phyloP scores from a whole-genome alignment of 1,140 invertebrate species.

The Mamestra configurata region DNA sequence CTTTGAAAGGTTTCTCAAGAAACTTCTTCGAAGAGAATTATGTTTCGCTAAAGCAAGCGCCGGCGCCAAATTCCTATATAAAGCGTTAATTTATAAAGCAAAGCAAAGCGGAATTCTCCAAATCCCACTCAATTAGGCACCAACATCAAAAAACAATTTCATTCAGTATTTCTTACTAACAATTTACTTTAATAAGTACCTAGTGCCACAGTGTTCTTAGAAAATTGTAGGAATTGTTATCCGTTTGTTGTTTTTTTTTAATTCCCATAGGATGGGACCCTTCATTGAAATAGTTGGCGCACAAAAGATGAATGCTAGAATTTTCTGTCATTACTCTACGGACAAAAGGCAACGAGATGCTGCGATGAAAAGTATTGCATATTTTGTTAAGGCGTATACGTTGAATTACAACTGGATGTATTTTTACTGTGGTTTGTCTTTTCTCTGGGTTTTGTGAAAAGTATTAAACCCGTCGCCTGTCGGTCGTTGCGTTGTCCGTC shows the following conservation, averaged over 20 bases:
- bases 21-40: not conserved
- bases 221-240: conserved; percentile 6
- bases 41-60: not conserved
- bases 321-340: conserved; percentile 82
- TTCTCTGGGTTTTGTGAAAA: too few relatives aligned
- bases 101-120: not conserved
- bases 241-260: conserved; percentile 56
- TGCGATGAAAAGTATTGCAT: conserved; percentile 64
- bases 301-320: conserved; percentile 75
- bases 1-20: not conserved
- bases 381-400: conserved; percentile 72
- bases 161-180: conserved; percentile 35
- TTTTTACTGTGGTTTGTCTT: too few relatives aligned
- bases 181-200: conserved; percentile 44
- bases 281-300: conserved; percentile 79
- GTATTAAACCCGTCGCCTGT: too few relatives aligned
- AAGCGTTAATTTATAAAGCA: not conserved
- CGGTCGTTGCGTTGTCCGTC: too few relatives aligned
- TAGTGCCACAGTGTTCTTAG: conserved; percentile 44
- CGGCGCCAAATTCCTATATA: not conserved
- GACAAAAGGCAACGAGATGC: conserved; percentile 68
- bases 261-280: conserved; percentile 65
- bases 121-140: conserved; percentile 13
- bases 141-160: conserved; percentile 5
- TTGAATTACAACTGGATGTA: too few relatives aligned